phyloP scores from a whole-genome alignment of 1,140 invertebrate genomes.

The Plutomurus gul region DNA sequence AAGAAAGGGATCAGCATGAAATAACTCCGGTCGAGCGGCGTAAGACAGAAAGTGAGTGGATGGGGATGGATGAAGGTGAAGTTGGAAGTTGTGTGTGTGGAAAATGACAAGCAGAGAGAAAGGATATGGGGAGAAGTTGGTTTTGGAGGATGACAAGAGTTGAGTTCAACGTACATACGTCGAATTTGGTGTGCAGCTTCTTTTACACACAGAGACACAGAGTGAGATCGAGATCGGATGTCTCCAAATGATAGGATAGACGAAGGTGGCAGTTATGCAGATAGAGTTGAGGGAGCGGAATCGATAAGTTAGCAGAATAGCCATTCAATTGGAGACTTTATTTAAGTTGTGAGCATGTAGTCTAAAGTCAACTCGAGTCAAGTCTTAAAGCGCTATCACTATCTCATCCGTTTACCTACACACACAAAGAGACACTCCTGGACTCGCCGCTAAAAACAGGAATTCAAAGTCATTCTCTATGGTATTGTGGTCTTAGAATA shows the following conservation, averaged over 20 bases:
- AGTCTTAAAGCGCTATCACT: not conserved
- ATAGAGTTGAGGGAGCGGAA: constrained; percentile 19
- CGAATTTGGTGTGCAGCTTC: not conserved
- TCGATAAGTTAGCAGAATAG: constrained; percentile 24
- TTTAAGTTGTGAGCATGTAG: not conserved
- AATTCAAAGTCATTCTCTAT: no score
- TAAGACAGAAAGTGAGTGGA: not conserved
- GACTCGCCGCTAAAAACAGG: no score
- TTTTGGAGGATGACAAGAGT: not conserved
- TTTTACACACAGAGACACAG: no score
- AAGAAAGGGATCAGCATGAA: not conserved
- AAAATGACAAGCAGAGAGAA: not conserved
- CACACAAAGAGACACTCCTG: not conserved
- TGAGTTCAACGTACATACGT: not conserved
- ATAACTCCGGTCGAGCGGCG: not conserved
- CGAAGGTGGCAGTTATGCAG: constrained; percentile 21
- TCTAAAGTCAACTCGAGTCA: not conserved
- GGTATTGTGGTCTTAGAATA: no score
- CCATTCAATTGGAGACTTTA: constrained; percentile 22
- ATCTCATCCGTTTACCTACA: not conserved
- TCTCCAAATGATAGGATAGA: not conserved
- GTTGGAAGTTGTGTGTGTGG: constrained; percentile 3
- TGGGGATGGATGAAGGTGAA: not conserved
- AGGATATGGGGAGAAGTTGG: not conserved
- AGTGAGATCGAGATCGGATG: not conserved